Base-by-base conservation (phyloP, 2,797 vertebrate species). In the Emys orbicularis region DNA sequence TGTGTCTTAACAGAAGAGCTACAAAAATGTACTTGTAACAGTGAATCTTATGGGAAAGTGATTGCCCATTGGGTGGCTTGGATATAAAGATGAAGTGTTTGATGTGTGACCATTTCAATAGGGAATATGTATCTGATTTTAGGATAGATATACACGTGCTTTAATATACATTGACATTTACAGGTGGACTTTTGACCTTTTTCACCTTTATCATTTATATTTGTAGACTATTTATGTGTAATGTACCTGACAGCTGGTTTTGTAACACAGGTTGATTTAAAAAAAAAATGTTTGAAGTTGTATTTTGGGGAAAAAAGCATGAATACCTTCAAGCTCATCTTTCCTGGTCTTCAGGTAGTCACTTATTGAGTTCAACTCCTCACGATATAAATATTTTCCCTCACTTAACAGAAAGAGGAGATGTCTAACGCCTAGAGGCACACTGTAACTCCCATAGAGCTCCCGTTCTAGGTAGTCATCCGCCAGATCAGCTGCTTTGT, bases 361-460 rank as follows among this genome's bases (percentile, higher is more conserved):
- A 1, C 97, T 97, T 92, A 98, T 86, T 85, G 97, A 97, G 86
- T 97, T 97, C 93, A 99, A 84, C 95, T 98, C 98, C 27, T 98
- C 98, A 6, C 97, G 83, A 95, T 97, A 98, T 90, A 99, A 96
- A 90, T 98, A 98, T 86, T 98, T 98, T 29, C 98, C 98, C 50
- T 98, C 98, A 15, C 96, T 97, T 90, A 98, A 90, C 79, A 99
- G 98, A 94, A 98, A 74, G 90, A 99, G 98, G 85, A 99, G 98
- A 84, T 96, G 97, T 34, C 97, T 97, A 27, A 98, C 92, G 91
- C 97, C 96, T 2, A 96, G 97, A 79, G 98, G 98, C 94, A 99
- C 97, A 1, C 91, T 83, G 87, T 98, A 98, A 77, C 97, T 98
- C 87, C 98, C 94, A 0, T 97, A 95, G 92, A 98, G 97, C 79